Conservation (phyloP, 2,113 vertebrate species). For the Leptobrachium ailaonicum region DNA sequence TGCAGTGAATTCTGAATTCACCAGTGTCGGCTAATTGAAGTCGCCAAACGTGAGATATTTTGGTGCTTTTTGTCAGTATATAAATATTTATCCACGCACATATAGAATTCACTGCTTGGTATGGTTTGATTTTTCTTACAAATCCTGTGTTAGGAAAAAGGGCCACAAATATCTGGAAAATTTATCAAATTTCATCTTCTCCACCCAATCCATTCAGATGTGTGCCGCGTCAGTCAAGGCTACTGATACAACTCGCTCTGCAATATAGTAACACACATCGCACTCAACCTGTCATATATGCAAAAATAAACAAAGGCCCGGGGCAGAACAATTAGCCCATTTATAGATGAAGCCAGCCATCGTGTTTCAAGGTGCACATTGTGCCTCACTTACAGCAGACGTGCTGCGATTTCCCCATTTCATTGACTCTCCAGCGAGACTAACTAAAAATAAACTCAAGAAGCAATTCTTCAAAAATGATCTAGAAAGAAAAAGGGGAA, state of each 20-base stretch:
- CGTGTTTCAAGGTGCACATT: background rate
- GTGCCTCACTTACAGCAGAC: slow-evolving; percentile 6
- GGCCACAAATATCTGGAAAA: slow-evolving; percentile 7
- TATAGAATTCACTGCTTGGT: too few relatives aligned
- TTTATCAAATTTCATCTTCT: slow-evolving; percentile 3
- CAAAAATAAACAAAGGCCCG: slow-evolving; percentile 39
- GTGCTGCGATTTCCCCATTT: slow-evolving; percentile 23
- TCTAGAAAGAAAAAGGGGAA: background rate
- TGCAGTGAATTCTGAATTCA: too few relatives aligned
- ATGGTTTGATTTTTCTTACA: too few relatives aligned
- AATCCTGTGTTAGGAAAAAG: too few relatives aligned
- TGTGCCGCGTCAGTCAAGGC: slow-evolving; percentile 23
- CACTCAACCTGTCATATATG: slow-evolving; percentile 31
- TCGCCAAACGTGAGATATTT: too few relatives aligned
- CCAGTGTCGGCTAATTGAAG: too few relatives aligned
- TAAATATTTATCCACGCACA: too few relatives aligned
- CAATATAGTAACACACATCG: slow-evolving; percentile 15
- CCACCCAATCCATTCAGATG: slow-evolving; percentile 6
- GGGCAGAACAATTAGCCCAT: slow-evolving; percentile 40
- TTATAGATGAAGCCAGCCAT: slow-evolving; percentile 27
- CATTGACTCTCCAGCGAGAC: slow-evolving; percentile 14
- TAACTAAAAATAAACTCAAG: slow-evolving; percentile 40
- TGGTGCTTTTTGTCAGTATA: too few relatives aligned
- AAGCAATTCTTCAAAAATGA: slow-evolving; percentile 21
- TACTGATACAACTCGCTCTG: background rate